phyloP scores from a whole-genome alignment of 2,888 invertebrate genomes.

The Microctonus hyperodae region DNA sequence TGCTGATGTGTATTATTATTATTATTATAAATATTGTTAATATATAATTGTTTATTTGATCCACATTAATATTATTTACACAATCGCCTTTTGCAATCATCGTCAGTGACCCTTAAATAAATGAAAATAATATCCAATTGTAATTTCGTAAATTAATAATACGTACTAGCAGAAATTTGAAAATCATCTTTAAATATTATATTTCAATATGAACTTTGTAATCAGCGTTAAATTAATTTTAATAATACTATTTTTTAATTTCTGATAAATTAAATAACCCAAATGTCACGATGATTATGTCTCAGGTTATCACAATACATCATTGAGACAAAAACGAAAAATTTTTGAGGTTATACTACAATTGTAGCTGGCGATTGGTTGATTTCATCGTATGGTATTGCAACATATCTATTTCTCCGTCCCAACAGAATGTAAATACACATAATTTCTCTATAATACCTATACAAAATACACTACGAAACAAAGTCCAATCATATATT shows the following conservation, averaged over 20 bases:
- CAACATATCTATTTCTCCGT: not conserved
- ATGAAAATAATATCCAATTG: not conserved
- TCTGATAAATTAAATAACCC: conserved; percentile 4
- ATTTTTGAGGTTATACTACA: conserved; percentile 15
- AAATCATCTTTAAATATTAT: not conserved
- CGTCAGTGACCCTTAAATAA: not conserved
- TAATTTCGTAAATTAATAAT: not conserved
- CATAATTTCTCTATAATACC: too few relatives aligned
- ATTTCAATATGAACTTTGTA: not conserved
- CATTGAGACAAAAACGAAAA: not conserved
- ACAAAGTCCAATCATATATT: too few relatives aligned
- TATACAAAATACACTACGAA: too few relatives aligned
- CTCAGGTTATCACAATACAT: not conserved
- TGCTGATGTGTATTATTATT: conserved; percentile 30
- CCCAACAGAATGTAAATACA: not conserved
- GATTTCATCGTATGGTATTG: not conserved
- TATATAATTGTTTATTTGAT: not conserved
- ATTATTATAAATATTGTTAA: too few relatives aligned
- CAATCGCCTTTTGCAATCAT: conserved; percentile 7
- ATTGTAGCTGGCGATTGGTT: not conserved
- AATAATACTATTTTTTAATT: not conserved
- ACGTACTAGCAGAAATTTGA: too few relatives aligned
- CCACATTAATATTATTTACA: conserved; percentile 10
- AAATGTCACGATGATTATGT: not conserved
- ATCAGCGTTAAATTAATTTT: not conserved